Percentiles rank a stretch among this genome's conserved stretches.
These are phyloP conservation scores for Pecten maximus DNA, from an alignment of 2,888 invertebrate species.

Conservation along the genomic window DNA sequence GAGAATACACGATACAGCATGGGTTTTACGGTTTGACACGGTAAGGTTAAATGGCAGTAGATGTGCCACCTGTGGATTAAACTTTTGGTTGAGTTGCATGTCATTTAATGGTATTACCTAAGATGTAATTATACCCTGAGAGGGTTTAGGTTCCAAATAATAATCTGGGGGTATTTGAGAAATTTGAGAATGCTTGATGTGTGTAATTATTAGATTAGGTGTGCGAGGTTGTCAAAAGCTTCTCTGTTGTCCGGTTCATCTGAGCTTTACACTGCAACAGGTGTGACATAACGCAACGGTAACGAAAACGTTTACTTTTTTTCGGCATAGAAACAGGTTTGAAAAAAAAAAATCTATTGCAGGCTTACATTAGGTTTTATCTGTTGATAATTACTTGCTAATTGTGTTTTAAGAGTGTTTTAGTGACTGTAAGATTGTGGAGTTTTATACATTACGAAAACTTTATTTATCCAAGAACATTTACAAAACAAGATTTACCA, in stretches of 20 bases:
- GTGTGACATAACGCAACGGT: not conserved
- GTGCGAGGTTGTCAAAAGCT: not conserved
- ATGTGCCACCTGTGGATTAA: not conserved
- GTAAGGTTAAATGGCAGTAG: not conserved
- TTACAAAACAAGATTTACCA: too few species aligned
- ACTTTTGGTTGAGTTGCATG: not conserved
- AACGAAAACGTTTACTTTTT: not conserved
- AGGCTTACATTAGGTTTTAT: not conserved
- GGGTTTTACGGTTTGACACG: not conserved
- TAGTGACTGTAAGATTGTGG: too few species aligned
- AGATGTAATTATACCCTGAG: conserved; percentile 11
- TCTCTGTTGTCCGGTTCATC: not conserved
- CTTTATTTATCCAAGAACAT: too few species aligned
- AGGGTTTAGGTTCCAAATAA: not conserved
- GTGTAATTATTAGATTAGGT: conserved; percentile 8
- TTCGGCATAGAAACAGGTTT: not conserved
- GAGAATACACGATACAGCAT: too few species aligned
- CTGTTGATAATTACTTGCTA: too few species aligned
- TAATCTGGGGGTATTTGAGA: conserved; percentile 12
- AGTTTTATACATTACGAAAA: too few species aligned
- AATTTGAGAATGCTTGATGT: not conserved
- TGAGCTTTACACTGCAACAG: not conserved
- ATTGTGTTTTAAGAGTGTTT: too few species aligned
- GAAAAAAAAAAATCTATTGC: not conserved
- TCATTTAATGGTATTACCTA: not conserved